phyloP scores from a whole-genome alignment of 2,113 vertebrate genomes.

The Neolamprologus sp. region DNA sequence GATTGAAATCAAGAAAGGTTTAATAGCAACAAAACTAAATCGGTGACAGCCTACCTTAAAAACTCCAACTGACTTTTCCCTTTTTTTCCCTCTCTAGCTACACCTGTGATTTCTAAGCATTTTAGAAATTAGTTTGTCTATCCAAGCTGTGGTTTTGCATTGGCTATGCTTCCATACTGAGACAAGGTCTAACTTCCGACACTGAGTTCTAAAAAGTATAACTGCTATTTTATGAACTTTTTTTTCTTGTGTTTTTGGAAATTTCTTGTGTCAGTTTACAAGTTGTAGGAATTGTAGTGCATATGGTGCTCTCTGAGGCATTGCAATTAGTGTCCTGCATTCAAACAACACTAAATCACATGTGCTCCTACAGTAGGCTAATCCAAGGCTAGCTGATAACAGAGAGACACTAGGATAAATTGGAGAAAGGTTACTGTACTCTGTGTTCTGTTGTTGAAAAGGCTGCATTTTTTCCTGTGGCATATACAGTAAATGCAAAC shows the following conservation, averaged over 20 bases:
- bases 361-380: background rate
- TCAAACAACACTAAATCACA: background rate
- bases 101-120: background rate
- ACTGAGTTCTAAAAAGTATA: background rate
- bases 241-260: background rate
- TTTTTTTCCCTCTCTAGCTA: background rate
- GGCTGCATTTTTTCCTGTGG: background rate
- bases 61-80: background rate
- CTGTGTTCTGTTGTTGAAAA: background rate
- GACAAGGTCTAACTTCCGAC: background rate
- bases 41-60: background rate
- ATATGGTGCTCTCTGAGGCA: background rate
- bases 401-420: background rate
- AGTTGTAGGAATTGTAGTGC: background rate
- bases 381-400: background rate
- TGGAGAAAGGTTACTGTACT: background rate
- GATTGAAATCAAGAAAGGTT: background rate
- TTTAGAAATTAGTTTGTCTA: background rate
- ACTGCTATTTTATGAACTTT: background rate
- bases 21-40: background rate
- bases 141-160: background rate
- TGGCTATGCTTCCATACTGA: background rate
- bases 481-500: background rate
- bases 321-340: background rate
- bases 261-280: background rate